A percentile compares a stretch with the other conserved stretches of the same genome.
These are phyloP conservation scores for Lineus longissimus DNA, from an alignment of 1,140 invertebrate genomes.

Conservation along the genomic window DNA sequence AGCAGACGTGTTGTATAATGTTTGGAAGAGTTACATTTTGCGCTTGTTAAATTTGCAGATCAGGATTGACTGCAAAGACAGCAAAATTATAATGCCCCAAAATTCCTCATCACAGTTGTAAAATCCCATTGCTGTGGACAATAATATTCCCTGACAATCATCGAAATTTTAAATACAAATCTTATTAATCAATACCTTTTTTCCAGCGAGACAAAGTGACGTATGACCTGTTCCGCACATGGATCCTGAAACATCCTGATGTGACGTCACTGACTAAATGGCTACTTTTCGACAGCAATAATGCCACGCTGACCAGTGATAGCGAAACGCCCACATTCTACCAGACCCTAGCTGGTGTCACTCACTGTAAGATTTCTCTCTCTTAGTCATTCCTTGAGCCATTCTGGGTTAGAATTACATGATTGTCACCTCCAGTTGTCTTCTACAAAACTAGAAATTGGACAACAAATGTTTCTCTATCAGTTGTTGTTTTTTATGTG, in stretches of 20 bases:
- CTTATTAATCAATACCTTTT: constrained; percentile 7
- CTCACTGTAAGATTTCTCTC: constrained; percentile 80
- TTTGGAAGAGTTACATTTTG: too few species aligned
- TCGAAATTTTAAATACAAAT: too few species aligned
- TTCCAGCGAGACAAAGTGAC: constrained; percentile 48
- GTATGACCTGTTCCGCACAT: constrained; percentile 43
- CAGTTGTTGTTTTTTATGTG: too few species aligned
- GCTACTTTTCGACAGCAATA: constrained; percentile 68
- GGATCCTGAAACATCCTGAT: constrained; percentile 61
- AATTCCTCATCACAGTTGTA: too few species aligned
- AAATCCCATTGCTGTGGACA: too few species aligned
- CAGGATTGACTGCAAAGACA: too few species aligned
- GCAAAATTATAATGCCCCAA: too few species aligned
- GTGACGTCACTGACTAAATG: constrained; percentile 77
- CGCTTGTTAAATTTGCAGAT: too few species aligned
- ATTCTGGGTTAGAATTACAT: constrained; percentile 9
- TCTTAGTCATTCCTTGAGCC: constrained; percentile 15
- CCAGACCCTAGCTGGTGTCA: constrained; percentile 84
- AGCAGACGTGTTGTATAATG: too few species aligned
- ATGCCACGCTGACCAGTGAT: constrained; percentile 69
- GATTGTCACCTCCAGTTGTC: neutral
- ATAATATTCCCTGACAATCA: too few species aligned
- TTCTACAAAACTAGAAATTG: neutral
- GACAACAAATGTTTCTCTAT: neutral
- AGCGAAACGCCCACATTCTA: constrained; percentile 85